Evolutionary conservation across 2,797 vertebrate species (phyloP).

Genomic region (Pelodytes ibericus): DNA sequence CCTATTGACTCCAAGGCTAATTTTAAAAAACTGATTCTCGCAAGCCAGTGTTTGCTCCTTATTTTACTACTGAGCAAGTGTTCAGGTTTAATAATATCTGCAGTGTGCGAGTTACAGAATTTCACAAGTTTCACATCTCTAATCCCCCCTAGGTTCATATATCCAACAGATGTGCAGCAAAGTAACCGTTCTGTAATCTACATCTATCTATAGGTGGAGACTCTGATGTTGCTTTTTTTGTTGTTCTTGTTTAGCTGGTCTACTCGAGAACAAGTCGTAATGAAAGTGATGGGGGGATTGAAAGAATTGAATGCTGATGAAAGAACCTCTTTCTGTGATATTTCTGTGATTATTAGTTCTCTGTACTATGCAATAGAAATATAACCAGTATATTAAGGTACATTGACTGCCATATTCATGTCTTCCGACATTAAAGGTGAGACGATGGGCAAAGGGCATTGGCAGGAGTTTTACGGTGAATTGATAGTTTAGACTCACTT

Average conservation of each 20-base stretch:
- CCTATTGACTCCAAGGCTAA: background rate
- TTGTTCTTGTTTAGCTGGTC: background rate
- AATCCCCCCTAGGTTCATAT: constrained; percentile 19
- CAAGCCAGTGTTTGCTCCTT: constrained; percentile 12
- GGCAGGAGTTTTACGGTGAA: too few species aligned
- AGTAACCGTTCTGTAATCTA: background rate
- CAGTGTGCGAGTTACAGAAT: constrained; percentile 10
- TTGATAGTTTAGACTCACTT: too few species aligned
- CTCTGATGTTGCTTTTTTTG: background rate
- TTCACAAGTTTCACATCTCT: constrained; percentile 12
- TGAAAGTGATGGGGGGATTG: too few species aligned
- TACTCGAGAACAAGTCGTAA: too few species aligned
- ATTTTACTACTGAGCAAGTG: constrained; percentile 31
- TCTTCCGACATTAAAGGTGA: too few species aligned
- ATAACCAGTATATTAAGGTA: too few species aligned
- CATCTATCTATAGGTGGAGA: background rate
- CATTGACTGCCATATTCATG: too few species aligned
- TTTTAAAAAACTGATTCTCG: background rate
- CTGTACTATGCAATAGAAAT: too few species aligned
- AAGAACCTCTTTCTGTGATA: too few species aligned
- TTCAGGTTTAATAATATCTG: constrained; percentile 30
- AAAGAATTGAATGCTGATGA: too few species aligned
- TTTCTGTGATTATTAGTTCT: too few species aligned
- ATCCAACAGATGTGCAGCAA: constrained; percentile 10
- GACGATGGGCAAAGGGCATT: too few species aligned